Base-by-base conservation (phyloP, 2,888 invertebrate genomes). In the Melieria crassipennis region DNA sequence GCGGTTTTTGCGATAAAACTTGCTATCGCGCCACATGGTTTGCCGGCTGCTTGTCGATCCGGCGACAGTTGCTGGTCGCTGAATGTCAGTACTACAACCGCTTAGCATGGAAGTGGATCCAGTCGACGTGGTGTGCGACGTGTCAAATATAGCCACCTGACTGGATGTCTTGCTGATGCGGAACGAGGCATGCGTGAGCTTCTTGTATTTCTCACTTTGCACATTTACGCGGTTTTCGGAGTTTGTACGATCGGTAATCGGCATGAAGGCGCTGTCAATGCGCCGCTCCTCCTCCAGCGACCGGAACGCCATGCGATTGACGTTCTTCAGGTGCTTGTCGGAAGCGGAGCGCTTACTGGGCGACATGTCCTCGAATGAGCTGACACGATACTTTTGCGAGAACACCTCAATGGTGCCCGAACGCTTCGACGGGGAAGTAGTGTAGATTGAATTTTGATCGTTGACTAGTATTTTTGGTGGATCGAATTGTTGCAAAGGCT, bases 311-410 rank as follows among this genome's bases (percentile, higher is more conserved):
- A 85, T 73, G 9, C 86, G 86, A 72, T 85, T 86, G 13, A 84
- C 86, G 70, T 86, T 84, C 75, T 84, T 84, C 48, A 87, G 77
- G 73, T 85, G 83, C 16, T 79, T 79, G n/a, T 76, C 76, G 7
- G 80, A 79, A 4, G 73, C 73, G 45, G 77, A 75, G n/a, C 79
- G 80, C 66, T 84, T 84, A 52, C 76, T 79, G 9, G 85, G 82
- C 1, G 87, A 86, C 87, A 87, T 87, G 73, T 87, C 87, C 78
- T 87, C 87, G 72, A 86, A 87, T 48, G 86, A 86, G 78, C 86
- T 86, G 46, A 87, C 87, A 58, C 87, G 80, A 77, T 87, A 87
- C 75, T 87, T 87, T 71, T 87, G 87, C 7, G 87, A 87, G 78
- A 87, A 87, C 5, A 87, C 87, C 77, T 87, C 87, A 74, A 87